Base-by-base conservation (phyloP, 2,797 vertebrate species). In the Sparidentex hasta region DNA sequence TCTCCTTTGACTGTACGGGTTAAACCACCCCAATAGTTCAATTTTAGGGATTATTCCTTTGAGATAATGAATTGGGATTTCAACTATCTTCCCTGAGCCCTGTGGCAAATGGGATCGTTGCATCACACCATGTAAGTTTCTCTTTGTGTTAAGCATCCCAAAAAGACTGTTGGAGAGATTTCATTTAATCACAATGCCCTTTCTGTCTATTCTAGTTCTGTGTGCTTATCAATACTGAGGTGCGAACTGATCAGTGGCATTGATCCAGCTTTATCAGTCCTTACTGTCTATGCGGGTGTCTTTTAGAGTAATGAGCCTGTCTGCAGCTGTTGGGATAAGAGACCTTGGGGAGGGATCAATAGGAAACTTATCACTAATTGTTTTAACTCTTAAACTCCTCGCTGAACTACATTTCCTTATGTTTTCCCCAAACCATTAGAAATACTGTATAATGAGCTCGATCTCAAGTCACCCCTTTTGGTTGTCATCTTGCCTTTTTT, bases 291-390 rank as follows among this genome's bases (percentile, higher is more conserved):
- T 88, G 74, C 59, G 70, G 58, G 76, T 91, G 92, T 93, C 93
- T 88, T 82, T 89, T 73, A 91, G 93, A 93, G 82, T 93, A 93
- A 94, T 94, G 93, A 88, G 90, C 74, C 88, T 89, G 90, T 90
- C 91, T 89, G 52, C 62, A 65, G 57, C 71, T 86, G 82, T 67
- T 85, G 52, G 87, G 88, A 91, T 87, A 85, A 87, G 81, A 86
- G 74, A 86, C 80, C 83, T 87, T 90, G 76, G 65, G 77, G 61
- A 82, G 38, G 80, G 65, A 90, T 94, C 89, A 83, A 89, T 90
- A 84, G 51, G 71, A 88, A 90, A 88, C 58, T 64, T 89, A 85
- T 88, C 41, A 84, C 76, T 83, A 84, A 81, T 88, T 86, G 71
- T 86, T 89, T 87, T 85, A 79, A 78, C 73, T 66, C 59, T 82